Percentiles rank a stretch among this genome's conserved stretches.
Conservation (phyloP, 2,797 vertebrate species). For the Choloepus didactylus region DNA sequence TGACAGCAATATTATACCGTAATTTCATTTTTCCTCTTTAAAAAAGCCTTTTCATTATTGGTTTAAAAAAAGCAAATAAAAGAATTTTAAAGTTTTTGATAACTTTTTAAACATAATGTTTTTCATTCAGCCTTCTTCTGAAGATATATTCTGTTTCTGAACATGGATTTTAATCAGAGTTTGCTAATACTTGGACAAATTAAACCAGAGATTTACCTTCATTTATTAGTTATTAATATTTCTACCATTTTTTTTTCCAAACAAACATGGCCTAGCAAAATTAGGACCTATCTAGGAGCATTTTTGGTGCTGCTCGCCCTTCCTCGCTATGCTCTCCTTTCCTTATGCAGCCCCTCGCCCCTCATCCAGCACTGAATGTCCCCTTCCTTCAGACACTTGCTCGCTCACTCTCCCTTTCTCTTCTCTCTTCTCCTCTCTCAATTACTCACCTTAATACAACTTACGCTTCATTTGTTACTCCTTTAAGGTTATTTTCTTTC, state of each 20-base stretch:
- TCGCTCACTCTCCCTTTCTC: neutral
- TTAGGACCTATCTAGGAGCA: neutral
- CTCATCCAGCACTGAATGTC: neutral
- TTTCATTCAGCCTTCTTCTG: conserved; percentile 9
- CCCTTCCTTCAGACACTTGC: neutral
- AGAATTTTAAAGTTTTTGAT: neutral
- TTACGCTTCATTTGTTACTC: neutral
- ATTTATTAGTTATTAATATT: neutral
- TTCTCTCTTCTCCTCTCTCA: no score
- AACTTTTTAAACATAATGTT: neutral
- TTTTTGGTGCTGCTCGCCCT: neutral
- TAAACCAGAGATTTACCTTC: neutral
- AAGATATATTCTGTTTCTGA: conserved; percentile 26
- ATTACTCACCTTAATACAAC: neutral
- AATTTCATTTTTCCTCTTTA: conserved; percentile 41
- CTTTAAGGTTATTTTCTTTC: conserved; percentile 28
- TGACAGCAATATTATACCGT: neutral
- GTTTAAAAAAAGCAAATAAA: no score
- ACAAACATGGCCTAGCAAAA: neutral
- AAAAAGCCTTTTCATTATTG: neutral
- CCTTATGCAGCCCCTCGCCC: neutral
- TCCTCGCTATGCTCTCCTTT: neutral
- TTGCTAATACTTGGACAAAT: neutral
- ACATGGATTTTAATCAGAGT: conserved; percentile 36
- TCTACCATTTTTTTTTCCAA: neutral